Conservation (phyloP, 2,113 vertebrate species). For the Xiphias gladius region DNA sequence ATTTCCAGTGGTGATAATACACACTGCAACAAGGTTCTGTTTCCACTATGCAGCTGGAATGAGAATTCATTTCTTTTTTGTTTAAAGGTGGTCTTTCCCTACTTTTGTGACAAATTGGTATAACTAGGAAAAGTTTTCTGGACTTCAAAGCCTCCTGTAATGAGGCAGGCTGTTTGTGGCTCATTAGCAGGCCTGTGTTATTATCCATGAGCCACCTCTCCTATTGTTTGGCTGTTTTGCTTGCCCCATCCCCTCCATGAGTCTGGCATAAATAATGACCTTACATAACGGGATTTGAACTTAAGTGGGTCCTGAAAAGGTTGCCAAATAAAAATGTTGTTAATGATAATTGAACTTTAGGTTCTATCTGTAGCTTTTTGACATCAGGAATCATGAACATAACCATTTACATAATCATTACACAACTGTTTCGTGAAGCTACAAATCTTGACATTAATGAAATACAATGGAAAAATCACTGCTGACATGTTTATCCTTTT, state of each 20-base stretch:
- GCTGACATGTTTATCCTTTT: background rate
- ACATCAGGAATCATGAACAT: too few relatives aligned
- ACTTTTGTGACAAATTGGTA: background rate
- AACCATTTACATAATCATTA: too few relatives aligned
- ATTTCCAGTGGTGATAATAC: background rate
- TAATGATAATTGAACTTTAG: too few relatives aligned
- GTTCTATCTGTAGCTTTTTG: too few relatives aligned
- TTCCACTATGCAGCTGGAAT: background rate
- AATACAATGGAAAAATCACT: background rate
- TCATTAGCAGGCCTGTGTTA: background rate
- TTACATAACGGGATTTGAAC: background rate
- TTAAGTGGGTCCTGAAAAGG: background rate
- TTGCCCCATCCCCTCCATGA: background rate
- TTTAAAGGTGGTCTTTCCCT: background rate
- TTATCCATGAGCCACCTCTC: background rate
- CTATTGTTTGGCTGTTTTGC: background rate
- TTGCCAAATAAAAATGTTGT: too few relatives aligned
- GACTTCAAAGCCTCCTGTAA: background rate
- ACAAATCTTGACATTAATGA: background rate
- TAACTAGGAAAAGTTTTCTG: background rate
- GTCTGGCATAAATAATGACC: background rate
- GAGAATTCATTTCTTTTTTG: background rate
- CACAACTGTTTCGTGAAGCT: too few relatives aligned
- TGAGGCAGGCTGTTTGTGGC: conserved; percentile 1
- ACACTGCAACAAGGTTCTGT: background rate